Percentiles rank a stretch among this genome's conserved stretches.
Conservation (phyloP, 2,888 invertebrate species). For the Apamea epomidion region DNA sequence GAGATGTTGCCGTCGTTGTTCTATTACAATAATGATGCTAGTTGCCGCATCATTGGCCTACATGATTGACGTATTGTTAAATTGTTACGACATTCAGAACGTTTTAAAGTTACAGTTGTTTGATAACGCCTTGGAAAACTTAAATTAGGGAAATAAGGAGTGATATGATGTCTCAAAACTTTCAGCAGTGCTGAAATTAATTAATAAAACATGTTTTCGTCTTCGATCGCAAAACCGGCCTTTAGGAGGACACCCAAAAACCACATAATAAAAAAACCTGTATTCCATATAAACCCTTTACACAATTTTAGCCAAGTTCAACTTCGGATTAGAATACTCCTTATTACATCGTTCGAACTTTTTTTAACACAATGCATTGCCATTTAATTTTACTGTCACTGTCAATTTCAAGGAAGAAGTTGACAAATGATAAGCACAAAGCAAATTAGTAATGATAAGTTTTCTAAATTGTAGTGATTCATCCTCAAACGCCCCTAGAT, state of each 20-base stretch:
- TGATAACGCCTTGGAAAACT: background rate
- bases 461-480: background rate
- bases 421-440: conserved; percentile 12
- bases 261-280: background rate
- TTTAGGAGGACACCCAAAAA: background rate
- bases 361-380: conserved; percentile 16
- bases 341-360: background rate
- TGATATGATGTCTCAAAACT: background rate
- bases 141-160: background rate
- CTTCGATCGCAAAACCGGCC: background rate
- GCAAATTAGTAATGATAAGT: background rate
- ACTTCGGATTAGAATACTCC: conserved; percentile 1
- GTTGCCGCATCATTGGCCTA: conserved; percentile 35
- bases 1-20: conserved; percentile 50
- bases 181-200: background rate
- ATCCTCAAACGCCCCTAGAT: conserved; percentile 2
- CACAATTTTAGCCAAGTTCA: background rate
- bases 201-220: background rate
- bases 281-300: background rate
- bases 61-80: conserved; percentile 41
- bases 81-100: conserved; percentile 14
- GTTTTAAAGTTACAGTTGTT: background rate
- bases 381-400: conserved; percentile 57
- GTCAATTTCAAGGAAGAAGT: conserved; percentile 41
- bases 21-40: conserved; percentile 41